Conservation (phyloP, 2,797 vertebrate genomes). For the Momotus momota region DNA sequence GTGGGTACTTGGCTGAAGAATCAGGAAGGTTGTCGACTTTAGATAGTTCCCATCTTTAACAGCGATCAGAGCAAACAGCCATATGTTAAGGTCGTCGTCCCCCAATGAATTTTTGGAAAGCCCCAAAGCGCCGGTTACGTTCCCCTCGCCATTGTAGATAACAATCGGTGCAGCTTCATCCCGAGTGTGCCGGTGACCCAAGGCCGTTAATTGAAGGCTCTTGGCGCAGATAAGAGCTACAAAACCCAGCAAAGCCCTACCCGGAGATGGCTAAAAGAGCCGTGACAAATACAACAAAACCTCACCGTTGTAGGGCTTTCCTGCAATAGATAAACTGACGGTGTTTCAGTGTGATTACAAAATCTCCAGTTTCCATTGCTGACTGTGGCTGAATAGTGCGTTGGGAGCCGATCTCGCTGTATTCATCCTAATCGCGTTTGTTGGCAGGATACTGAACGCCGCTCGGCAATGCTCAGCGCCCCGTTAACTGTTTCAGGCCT, state of each 20-base stretch:
- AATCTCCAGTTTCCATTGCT: neutral
- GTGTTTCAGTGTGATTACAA: rapidly evolving
- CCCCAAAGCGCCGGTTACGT: neutral
- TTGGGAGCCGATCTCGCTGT: neutral
- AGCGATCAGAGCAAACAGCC: neutral
- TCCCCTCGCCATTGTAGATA: neutral
- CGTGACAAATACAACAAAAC: neutral
- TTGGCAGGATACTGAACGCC: neutral
- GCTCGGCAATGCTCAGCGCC: rapidly evolving
- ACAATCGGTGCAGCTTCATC: neutral
- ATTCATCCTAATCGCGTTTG: neutral
- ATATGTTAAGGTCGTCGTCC: neutral
- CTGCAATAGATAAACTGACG: neutral
- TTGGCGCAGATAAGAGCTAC: neutral
- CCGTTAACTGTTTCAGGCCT: neutral
- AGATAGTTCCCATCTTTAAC: neutral
- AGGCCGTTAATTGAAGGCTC: neutral
- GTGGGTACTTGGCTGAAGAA: neutral
- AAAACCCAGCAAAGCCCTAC: neutral
- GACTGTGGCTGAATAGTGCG: neutral
- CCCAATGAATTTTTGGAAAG: neutral
- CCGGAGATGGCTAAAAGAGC: neutral
- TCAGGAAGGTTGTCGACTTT: neutral
- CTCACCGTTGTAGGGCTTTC: neutral
- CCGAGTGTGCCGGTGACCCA: rapidly evolving